Conservation (phyloP, 1,140 invertebrate species). For the Archivesica marissinica region DNA sequence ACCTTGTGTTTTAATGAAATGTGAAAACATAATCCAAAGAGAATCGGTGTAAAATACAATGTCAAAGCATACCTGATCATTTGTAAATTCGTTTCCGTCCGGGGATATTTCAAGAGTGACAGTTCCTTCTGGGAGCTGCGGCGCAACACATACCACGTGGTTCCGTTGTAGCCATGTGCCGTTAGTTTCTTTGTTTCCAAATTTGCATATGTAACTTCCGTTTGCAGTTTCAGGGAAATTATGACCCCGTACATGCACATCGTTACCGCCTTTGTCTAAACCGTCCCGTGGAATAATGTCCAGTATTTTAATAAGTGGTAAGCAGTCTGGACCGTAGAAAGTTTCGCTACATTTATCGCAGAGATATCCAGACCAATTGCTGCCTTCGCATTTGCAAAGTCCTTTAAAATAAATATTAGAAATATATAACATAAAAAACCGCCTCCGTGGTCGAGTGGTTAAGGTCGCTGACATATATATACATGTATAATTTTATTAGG, state of each 20-base stretch:
- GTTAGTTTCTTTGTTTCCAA: slow-evolving; percentile 48
- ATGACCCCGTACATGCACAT: slow-evolving; percentile 68
- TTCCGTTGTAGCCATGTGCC: slow-evolving; percentile 63
- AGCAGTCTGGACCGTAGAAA: slow-evolving; percentile 68
- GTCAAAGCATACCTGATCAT: slow-evolving; percentile 57
- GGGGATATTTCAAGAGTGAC: slow-evolving; percentile 61
- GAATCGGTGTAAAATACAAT: not conserved
- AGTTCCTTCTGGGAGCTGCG: slow-evolving; percentile 20
- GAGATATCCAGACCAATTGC: slow-evolving; percentile 67
- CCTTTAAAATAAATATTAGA: slow-evolving; percentile 24
- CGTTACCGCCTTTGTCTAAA: slow-evolving; percentile 65
- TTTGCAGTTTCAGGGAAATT: slow-evolving; percentile 66
- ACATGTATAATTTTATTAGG: not conserved
- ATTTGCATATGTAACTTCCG: slow-evolving; percentile 58
- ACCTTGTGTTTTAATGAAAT: not conserved
- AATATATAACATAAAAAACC: not conserved
- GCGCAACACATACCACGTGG: slow-evolving; percentile 62
- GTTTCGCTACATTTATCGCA: slow-evolving; percentile 68
- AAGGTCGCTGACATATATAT: not conserved
- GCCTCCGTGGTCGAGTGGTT: not conserved
- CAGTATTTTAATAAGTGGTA: slow-evolving; percentile 61
- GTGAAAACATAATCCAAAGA: not conserved
- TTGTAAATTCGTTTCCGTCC: slow-evolving; percentile 53
- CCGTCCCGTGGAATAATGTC: slow-evolving; percentile 62
- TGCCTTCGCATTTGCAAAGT: slow-evolving; percentile 56